Evolutionary conservation across 1,140 invertebrate species (phyloP), one percentile per base, ranked within the genome.

Genomic region (Littorina saxatilis): DNA sequence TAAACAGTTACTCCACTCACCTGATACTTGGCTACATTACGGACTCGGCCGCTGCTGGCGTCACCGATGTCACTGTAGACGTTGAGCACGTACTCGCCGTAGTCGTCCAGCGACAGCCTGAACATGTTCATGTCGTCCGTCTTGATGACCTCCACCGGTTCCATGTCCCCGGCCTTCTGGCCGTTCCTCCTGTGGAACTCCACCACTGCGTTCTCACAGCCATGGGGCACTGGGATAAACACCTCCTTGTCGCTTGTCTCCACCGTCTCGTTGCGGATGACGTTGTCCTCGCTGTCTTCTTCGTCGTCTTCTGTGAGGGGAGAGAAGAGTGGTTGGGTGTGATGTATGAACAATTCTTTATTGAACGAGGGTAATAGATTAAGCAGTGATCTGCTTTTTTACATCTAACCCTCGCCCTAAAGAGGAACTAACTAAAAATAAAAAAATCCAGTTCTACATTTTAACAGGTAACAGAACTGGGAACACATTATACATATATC

Each of bases 1-100:
- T n/a, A n/a, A n/a, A n/a, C n/a, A n/a, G n/a, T n/a, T n/a, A n/a
- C n/a, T n/a, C n/a, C 43, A 47, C 43, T 17, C 58, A 78, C 76
- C 68, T 91, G 90, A 68, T 91, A 91, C 77, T 88, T 87, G 27
- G 90, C 88, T n/a, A 90, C 85, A 52, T 82, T 85, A 32, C 80
- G 55, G 7, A 84, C 83, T 4, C 58, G 32, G 55, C 76, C 76
- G 17, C 37, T 43, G 29, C 58, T 39, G 17, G 52, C 55, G 20
- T 20, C n/a, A 20, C 29, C 32, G n/a, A n/a, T n/a, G 55, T 83
- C 82, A 39, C 87, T 84, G 68, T 88, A 91, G 15, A 91, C 77
- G 81, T 89, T 88, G 78, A 91, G 79, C 82, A 90, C 86, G 66
- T 91, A 91, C 32, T 91, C 89, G 29, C 90, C 90, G 73, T 89